Evolutionary conservation across 2,113 vertebrate genomes (phyloP).

Genomic region (Tamias sibiricus): DNA sequence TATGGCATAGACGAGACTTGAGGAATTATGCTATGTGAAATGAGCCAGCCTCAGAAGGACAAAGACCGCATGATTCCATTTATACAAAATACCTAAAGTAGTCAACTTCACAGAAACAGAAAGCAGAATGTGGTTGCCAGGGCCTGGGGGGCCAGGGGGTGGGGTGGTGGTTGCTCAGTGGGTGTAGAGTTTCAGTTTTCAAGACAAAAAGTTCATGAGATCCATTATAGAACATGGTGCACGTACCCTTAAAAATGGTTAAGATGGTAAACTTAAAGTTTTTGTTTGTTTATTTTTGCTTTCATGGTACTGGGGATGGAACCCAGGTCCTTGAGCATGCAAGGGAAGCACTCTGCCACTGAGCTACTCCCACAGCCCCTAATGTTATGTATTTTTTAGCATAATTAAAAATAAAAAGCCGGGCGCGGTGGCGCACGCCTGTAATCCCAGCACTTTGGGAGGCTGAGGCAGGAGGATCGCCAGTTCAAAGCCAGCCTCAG

Average conservation of each 20-base stretch:
- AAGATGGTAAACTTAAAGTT: not conserved
- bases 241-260: not conserved
- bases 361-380: not conserved
- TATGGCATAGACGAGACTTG: not conserved
- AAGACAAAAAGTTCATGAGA: constrained; percentile 21
- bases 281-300: not conserved
- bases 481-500: no score
- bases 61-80: not conserved
- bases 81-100: not conserved
- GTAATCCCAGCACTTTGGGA: no score
- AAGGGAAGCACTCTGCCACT: not conserved
- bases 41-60: not conserved
- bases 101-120: not conserved
- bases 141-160: not conserved
- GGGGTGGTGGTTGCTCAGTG: not conserved
- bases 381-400: not conserved
- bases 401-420: constrained; percentile 1
- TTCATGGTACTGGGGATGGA: not conserved
- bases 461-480: no score
- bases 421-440: no score
- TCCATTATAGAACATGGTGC: not conserved
- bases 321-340: not conserved
- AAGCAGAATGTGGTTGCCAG: constrained; percentile 8
- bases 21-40: not conserved
- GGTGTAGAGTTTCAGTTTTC: constrained; percentile 22